phyloP scores from a whole-genome alignment of 2,797 vertebrate species.

The Protosalanx chinensis region DNA sequence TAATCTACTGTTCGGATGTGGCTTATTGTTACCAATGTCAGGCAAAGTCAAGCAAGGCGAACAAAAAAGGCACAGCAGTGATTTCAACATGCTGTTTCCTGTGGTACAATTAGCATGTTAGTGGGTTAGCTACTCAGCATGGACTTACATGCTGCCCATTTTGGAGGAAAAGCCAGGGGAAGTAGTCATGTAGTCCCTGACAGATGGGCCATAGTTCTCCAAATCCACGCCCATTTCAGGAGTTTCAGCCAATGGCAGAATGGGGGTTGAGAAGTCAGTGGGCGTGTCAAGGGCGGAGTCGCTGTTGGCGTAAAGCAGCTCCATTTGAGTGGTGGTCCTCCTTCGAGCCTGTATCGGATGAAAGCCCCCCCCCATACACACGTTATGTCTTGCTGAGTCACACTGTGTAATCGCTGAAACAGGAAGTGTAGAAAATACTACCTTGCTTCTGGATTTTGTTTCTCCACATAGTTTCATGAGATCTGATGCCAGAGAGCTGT shows the following conservation, averaged over 20 bases:
- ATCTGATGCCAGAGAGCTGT: conserved; percentile 88
- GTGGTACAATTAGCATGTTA: conserved; percentile 12
- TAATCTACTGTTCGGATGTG: conserved; percentile 1
- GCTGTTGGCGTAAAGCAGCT: conserved; percentile 90
- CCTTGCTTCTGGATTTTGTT: conserved; percentile 91
- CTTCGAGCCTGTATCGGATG: conserved; percentile 80
- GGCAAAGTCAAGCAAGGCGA: conserved; percentile 22
- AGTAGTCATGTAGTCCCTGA: conserved; percentile 82
- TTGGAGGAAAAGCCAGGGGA: conserved; percentile 89
- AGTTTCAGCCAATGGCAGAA: conserved; percentile 75
- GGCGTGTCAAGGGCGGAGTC: conserved; percentile 77
- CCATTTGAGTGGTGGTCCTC: conserved; percentile 95
- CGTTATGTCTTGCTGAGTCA: not conserved
- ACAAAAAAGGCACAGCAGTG: conserved; percentile 27
- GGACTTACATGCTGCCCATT: conserved; percentile 97
- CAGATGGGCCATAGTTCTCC: conserved; percentile 76
- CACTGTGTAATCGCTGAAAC: not conserved
- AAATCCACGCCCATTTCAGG: conserved; percentile 72
- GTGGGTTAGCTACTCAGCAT: conserved; percentile 41
- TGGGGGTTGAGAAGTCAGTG: conserved; percentile 71
- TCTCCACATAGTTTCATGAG: conserved; percentile 95
- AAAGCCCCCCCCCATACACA: not conserved
- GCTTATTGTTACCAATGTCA: conserved; percentile 26
- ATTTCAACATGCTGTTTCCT: conserved; percentile 49
- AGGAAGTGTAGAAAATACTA: conserved; percentile 50